phyloP scores from a whole-genome alignment of 1,140 invertebrate species.

The Diabrotica undecimpunctata region DNA sequence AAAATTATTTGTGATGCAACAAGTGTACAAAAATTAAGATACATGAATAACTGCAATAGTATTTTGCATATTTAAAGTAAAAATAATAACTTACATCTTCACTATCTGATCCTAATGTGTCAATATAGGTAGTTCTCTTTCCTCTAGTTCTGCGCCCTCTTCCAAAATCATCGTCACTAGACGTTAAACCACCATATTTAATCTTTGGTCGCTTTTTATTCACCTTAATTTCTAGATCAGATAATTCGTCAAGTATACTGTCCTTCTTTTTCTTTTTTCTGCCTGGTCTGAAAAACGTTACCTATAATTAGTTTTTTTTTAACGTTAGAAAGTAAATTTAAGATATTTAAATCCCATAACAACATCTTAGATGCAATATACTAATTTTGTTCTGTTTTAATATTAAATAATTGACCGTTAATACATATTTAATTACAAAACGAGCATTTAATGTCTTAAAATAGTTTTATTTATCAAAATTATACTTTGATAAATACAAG shows the following conservation, averaged over 20 bases:
- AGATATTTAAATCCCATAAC: background rate
- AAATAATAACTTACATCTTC: slow-evolving; percentile 53
- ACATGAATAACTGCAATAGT: too few species aligned
- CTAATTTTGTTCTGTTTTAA: too few species aligned
- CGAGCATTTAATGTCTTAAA: too few species aligned
- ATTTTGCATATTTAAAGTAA: too few species aligned
- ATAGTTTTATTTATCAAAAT: too few species aligned
- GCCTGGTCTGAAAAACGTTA: too few species aligned
- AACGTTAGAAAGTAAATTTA: slow-evolving; percentile 11
- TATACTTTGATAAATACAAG: too few species aligned
- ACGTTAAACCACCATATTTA: slow-evolving; percentile 55
- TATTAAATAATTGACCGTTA: too few species aligned
- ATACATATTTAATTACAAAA: too few species aligned
- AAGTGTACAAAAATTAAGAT: too few species aligned
- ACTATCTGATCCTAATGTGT: slow-evolving; percentile 59
- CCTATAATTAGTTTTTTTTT: background rate
- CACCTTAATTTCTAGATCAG: slow-evolving; percentile 51
- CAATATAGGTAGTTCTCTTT: slow-evolving; percentile 68
- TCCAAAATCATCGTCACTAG: slow-evolving; percentile 52
- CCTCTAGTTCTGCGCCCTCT: slow-evolving; percentile 59
- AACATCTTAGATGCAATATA: too few species aligned
- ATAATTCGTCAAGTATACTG: slow-evolving; percentile 45
- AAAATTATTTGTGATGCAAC: too few species aligned
- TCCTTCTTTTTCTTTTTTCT: slow-evolving; percentile 52
- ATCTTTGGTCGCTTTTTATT: slow-evolving; percentile 46